A percentile compares a stretch with the other conserved stretches of the same genome.
Conservation (phyloP, 1,140 invertebrate genomes). For the Drosophila lini region DNA sequence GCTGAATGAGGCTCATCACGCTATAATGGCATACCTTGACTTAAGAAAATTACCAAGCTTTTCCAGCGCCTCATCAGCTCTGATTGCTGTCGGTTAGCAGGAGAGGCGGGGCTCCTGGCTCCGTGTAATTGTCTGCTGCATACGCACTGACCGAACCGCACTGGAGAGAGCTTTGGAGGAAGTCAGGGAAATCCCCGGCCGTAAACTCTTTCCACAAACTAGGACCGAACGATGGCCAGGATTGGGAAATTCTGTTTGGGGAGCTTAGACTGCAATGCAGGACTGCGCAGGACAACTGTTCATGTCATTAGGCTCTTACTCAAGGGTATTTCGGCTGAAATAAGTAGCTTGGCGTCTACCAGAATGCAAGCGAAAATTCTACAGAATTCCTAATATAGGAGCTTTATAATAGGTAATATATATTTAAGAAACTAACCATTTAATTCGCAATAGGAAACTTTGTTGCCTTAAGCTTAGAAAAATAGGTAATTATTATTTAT, state of each 20-base stretch:
- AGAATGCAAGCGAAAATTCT: neutral
- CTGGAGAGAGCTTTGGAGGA: constrained; percentile 10
- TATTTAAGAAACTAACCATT: no score
- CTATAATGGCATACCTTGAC: constrained; percentile 66
- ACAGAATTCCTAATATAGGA: no score
- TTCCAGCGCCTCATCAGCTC: constrained; percentile 51
- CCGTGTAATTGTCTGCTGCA: constrained; percentile 67
- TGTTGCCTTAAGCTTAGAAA: no score
- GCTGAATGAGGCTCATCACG: constrained; percentile 78
- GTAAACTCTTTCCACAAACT: constrained; percentile 1
- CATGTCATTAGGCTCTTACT: constrained; percentile 17
- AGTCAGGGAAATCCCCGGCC: neutral
- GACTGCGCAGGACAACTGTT: neutral
- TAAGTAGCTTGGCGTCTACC: neutral
- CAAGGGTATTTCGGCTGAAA: neutral
- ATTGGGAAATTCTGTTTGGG: constrained; percentile 18
- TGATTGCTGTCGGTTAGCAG: constrained; percentile 47
- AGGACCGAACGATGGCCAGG: constrained; percentile 9
- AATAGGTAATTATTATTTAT: neutral
- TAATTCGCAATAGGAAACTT: no score
- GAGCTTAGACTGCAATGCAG: constrained; percentile 27
- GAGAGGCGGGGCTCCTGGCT: constrained; percentile 24
- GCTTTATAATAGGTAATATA: neutral
- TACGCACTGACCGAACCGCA: constrained; percentile 44
- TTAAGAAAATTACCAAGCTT: constrained; percentile 62